These are phyloP conservation scores for Diplodus sargus DNA, from an alignment of 2,797 vertebrate species.

Conservation along the genomic window DNA sequence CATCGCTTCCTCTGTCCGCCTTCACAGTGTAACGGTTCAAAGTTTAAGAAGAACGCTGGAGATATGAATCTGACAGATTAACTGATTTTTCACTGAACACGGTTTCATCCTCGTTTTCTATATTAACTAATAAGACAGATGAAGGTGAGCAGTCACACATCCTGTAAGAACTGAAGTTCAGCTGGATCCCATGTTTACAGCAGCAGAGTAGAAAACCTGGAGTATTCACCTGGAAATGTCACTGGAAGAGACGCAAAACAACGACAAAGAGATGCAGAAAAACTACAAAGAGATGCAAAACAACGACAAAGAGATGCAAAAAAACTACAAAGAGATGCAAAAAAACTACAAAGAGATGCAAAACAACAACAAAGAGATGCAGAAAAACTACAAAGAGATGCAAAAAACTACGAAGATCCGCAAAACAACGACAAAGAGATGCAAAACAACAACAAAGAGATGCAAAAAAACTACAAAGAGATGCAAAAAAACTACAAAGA, in stretches of 20 bases:
- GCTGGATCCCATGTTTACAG: background rate
- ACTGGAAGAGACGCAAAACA: background rate
- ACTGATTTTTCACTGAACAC: background rate
- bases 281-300: background rate
- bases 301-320: background rate
- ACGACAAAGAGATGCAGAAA: background rate
- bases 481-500: background rate
- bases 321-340: background rate
- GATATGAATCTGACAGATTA: background rate
- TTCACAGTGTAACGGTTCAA: background rate
- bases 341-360: background rate
- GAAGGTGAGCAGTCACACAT: background rate
- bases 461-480: background rate
- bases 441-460: background rate
- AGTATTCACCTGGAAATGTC: background rate
- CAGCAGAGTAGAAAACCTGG: too few species aligned
- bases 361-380: background rate
- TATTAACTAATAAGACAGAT: background rate
- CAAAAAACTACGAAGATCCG: background rate
- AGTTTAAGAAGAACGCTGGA: background rate
- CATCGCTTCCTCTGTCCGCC: background rate
- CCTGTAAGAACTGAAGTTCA: background rate
- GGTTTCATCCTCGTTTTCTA: background rate
- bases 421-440: background rate
- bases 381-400: background rate